phyloP scores from a whole-genome alignment of 1,140 invertebrate species.

The Drosophila leontia region DNA sequence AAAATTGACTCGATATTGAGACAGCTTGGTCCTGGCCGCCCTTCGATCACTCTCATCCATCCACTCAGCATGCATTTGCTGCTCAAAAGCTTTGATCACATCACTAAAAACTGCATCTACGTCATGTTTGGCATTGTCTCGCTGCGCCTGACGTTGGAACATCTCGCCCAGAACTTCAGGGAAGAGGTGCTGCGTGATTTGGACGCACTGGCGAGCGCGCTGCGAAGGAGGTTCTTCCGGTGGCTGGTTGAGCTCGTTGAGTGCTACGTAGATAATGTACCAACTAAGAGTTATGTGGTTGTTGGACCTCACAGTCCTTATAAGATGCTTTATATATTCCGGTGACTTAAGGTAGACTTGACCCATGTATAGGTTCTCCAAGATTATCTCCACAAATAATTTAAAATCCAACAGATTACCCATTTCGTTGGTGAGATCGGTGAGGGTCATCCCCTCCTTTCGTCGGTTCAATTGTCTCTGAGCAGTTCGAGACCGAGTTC shows the following conservation, averaged over 20 bases:
- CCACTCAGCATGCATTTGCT: slow-evolving; percentile 61
- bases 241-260: slow-evolving; percentile 62
- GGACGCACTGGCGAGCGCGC: slow-evolving; percentile 49
- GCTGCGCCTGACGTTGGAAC: slow-evolving; percentile 61
- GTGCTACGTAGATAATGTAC: slow-evolving; percentile 73
- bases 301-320: slow-evolving; percentile 36
- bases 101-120: slow-evolving; percentile 57
- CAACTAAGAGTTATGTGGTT: slow-evolving; percentile 57
- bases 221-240: slow-evolving; percentile 33
- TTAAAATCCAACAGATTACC: slow-evolving; percentile 62
- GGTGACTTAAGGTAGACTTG: slow-evolving; percentile 52
- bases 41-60: slow-evolving; percentile 63
- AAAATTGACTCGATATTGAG: slow-evolving; percentile 38
- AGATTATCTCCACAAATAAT: slow-evolving; percentile 52
- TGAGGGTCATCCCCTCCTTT: slow-evolving; percentile 21
- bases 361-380: slow-evolving; percentile 38
- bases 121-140: slow-evolving; percentile 51
- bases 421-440: slow-evolving; percentile 48
- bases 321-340: slow-evolving; percentile 63
- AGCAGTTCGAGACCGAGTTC: slow-evolving; percentile 34
- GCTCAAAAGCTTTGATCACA: slow-evolving; percentile 62
- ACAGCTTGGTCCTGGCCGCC: slow-evolving; percentile 35
- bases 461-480: slow-evolving; percentile 53
- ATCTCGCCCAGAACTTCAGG: slow-evolving; percentile 71
- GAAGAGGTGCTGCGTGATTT: slow-evolving; percentile 55